phyloP scores from a whole-genome alignment of 2,888 invertebrate genomes.

The Ophion ventricosus region DNA sequence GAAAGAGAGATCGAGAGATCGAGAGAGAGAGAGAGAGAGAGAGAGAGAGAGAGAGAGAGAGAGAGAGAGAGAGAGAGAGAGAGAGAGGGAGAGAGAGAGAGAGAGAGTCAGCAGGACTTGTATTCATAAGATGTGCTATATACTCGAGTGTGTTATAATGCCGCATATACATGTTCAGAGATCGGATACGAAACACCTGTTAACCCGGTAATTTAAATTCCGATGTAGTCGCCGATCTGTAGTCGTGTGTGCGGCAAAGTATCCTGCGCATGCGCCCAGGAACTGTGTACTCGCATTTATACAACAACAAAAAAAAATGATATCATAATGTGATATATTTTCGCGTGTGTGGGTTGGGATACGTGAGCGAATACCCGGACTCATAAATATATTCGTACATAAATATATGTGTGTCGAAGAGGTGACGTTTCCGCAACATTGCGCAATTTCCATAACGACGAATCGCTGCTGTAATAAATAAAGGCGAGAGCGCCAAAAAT shows the following conservation, averaged over 20 bases:
- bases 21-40: too few species aligned
- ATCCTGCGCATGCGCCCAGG: too few species aligned
- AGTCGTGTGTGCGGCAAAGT: not conserved
- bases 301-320: slow-evolving; percentile 40
- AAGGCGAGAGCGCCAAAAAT: not conserved
- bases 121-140: slow-evolving; percentile 4
- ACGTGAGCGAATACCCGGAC: not conserved
- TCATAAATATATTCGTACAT: not conserved
- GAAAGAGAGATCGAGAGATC: too few species aligned
- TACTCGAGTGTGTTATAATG: slow-evolving; percentile 23
- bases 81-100: not conserved
- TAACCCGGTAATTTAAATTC: slow-evolving; percentile 64
- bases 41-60: too few species aligned
- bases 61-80: too few species aligned
- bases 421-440: slow-evolving; percentile 40
- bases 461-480: slow-evolving; percentile 2
- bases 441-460: slow-evolving; percentile 39
- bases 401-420: slow-evolving; percentile 1
- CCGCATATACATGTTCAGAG: slow-evolving; percentile 10
- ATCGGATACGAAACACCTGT: slow-evolving; percentile 59
- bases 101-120: not conserved
- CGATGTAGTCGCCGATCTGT: slow-evolving; percentile 36
- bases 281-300: slow-evolving; percentile 17
- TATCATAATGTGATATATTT: slow-evolving; percentile 19
- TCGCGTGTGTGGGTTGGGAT: slow-evolving; percentile 32